Conservation (phyloP, 2,888 invertebrate species). For the Craniophora ligustri region DNA sequence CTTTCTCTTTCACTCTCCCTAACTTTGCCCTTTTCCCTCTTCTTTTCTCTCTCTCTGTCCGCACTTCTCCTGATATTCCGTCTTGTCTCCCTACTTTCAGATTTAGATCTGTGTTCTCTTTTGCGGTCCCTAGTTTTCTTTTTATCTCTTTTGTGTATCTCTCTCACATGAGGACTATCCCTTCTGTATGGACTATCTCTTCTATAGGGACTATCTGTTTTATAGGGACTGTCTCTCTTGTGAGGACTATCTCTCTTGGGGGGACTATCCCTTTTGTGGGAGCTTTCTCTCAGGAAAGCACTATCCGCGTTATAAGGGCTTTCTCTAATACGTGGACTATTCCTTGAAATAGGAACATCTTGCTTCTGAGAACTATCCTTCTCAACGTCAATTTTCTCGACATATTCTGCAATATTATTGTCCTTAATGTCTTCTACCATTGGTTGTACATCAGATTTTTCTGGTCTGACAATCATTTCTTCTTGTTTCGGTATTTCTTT, state of each 20-base stretch:
- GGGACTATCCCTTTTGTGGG: slow-evolving; percentile 37
- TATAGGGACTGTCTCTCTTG: slow-evolving; percentile 42
- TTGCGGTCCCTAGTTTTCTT: slow-evolving; percentile 70
- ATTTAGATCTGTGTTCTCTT: slow-evolving; percentile 70
- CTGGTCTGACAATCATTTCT: slow-evolving; percentile 14
- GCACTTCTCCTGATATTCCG: slow-evolving; percentile 55
- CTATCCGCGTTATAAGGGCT: slow-evolving; percentile 24
- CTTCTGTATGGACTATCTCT: slow-evolving; percentile 34
- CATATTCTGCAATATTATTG: slow-evolving; percentile 25
- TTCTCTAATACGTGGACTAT: slow-evolving; percentile 12
- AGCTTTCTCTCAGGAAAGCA: slow-evolving; percentile 37
- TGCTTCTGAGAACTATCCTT: slow-evolving; percentile 44
- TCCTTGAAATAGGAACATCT: slow-evolving; percentile 52
- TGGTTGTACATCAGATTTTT: slow-evolving; percentile 30
- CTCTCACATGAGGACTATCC: slow-evolving; percentile 40
- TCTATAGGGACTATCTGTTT: slow-evolving; percentile 27
- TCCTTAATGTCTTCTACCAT: slow-evolving; percentile 36
- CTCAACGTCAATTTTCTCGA: slow-evolving; percentile 31
- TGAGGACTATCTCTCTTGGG: slow-evolving; percentile 44
- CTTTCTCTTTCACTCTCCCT: slow-evolving; percentile 60
- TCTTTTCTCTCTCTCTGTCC: slow-evolving; percentile 61
- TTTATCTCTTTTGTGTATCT: slow-evolving; percentile 62
- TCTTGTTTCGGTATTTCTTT: slow-evolving; percentile 53
- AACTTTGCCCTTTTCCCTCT: slow-evolving; percentile 52
- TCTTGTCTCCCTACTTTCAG: slow-evolving; percentile 65